These are phyloP conservation scores for Tortricodes alternella DNA, from an alignment of 2,888 invertebrate species.

Conservation along the genomic window DNA sequence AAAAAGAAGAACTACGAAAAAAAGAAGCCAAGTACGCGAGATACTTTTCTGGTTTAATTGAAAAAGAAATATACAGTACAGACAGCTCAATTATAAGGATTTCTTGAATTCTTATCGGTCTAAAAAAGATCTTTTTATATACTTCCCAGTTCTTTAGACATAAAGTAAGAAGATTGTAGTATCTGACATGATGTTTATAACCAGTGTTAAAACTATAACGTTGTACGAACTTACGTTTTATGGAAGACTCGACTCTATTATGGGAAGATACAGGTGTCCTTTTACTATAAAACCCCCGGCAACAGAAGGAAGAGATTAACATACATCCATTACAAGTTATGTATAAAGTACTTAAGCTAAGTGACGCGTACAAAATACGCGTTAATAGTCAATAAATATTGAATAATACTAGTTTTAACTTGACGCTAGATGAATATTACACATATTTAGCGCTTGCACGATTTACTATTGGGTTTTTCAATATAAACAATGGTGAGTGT, in stretches of 20 bases:
- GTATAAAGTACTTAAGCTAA: constrained; percentile 33
- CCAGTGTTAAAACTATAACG: background rate
- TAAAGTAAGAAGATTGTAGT: no score
- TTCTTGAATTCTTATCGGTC: no score
- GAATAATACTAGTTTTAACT: constrained; percentile 51
- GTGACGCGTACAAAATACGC: constrained; percentile 37
- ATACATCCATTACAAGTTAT: constrained; percentile 25
- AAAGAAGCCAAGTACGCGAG: background rate
- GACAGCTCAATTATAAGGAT: no score
- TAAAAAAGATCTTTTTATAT: no score
- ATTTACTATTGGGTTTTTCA: constrained; percentile 38
- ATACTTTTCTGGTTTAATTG: no score
- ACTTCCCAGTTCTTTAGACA: no score
- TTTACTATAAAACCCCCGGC: constrained; percentile 15
- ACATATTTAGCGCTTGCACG: constrained; percentile 43
- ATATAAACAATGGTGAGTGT: constrained; percentile 17
- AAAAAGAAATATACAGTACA: no score
- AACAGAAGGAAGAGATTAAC: constrained; percentile 10
- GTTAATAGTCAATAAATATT: constrained; percentile 45
- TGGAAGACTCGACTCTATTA: constrained; percentile 30
- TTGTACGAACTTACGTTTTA: constrained; percentile 20
- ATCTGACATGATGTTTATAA: background rate
- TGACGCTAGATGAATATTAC: constrained; percentile 65
- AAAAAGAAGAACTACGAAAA: background rate
- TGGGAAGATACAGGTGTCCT: constrained; percentile 27